Percentiles rank a stretch among this genome's conserved stretches.
Conservation (phyloP, 2,113 vertebrate species). For the Menidia beryllina region DNA sequence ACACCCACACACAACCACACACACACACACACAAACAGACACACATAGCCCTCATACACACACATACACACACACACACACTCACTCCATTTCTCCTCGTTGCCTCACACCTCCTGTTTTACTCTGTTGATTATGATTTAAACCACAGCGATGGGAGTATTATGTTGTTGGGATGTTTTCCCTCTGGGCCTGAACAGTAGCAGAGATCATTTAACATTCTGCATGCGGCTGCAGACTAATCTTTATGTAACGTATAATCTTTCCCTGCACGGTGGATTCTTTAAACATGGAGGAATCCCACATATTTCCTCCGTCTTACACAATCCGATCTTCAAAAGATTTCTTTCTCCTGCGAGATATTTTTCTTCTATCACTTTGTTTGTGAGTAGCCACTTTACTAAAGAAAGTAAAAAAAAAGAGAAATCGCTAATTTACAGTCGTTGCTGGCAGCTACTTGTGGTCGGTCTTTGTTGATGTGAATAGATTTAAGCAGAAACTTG, state of each 20-base stretch:
- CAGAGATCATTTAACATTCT: slow-evolving; percentile 32
- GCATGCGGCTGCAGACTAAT: slow-evolving; percentile 15
- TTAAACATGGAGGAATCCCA: slow-evolving; percentile 11
- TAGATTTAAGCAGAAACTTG: slow-evolving; percentile 47
- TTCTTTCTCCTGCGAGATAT: not conserved
- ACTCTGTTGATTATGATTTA: slow-evolving; percentile 33
- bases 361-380: not conserved
- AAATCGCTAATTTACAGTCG: slow-evolving; percentile 42
- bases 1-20: too few species aligned
- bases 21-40: too few species aligned
- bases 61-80: too few species aligned
- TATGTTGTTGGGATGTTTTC: slow-evolving; percentile 15
- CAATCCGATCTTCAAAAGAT: slow-evolving; percentile 11
- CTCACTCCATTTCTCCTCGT: slow-evolving; percentile 18
- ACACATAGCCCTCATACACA: not conserved
- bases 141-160: slow-evolving; percentile 5
- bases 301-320: not conserved
- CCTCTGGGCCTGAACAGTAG: slow-evolving; percentile 39
- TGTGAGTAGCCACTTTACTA: not conserved
- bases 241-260: slow-evolving; percentile 60
- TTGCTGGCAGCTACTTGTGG: slow-evolving; percentile 32
- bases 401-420: slow-evolving; percentile 14
- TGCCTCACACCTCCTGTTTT: slow-evolving; percentile 29
- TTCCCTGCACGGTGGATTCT: slow-evolving; percentile 10
- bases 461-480: slow-evolving; percentile 36